Conservation (phyloP, 2,797 vertebrate genomes). For the Chiloscyllium punctatum region DNA sequence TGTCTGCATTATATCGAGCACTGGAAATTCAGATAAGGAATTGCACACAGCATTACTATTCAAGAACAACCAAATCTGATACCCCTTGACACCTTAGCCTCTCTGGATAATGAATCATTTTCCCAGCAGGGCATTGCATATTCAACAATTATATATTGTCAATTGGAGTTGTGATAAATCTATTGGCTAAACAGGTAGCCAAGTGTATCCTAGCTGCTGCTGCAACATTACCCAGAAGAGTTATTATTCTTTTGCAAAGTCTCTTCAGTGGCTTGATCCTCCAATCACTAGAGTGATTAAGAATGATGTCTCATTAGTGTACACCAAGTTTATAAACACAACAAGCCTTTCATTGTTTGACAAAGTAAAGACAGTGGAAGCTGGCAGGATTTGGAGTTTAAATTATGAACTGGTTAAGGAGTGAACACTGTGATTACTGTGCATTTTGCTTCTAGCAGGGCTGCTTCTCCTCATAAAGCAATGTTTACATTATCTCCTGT, state of each 20-base stretch:
- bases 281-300: neutral
- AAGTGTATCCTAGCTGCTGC: neutral
- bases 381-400: neutral
- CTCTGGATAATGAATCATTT: neutral
- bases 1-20: neutral
- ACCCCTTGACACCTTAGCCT: neutral
- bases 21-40: too few relatives aligned
- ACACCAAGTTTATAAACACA: neutral
- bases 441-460: too few relatives aligned
- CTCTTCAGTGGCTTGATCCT: neutral
- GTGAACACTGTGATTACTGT: too few relatives aligned
- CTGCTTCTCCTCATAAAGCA: too few relatives aligned
- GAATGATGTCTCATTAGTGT: neutral
- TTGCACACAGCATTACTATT: too few relatives aligned
- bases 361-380: neutral
- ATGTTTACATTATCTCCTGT: too few relatives aligned
- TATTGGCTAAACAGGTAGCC: neutral
- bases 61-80: neutral
- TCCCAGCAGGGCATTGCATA: neutral
- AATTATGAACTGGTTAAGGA: neutral
- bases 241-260: neutral
- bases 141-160: neutral
- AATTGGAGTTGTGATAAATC: neutral
- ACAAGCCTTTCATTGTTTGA: neutral
- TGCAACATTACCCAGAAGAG: neutral